A percentile compares a stretch with the other conserved stretches of the same genome.
Evolutionary conservation across 2,797 vertebrate genomes (phyloP).

Genomic region (Sebastes nivosus): DNA sequence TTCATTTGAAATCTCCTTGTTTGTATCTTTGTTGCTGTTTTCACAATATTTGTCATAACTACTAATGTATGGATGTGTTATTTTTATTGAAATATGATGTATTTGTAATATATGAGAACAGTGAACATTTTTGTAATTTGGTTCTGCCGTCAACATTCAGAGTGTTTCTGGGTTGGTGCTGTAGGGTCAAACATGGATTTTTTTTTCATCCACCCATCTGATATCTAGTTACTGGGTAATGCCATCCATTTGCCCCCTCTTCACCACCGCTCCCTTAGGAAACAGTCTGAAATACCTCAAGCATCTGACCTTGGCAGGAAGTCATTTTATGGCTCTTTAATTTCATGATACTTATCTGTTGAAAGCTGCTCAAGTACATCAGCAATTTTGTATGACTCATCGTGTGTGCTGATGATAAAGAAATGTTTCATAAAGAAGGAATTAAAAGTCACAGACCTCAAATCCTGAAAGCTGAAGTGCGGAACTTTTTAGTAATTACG

Average conservation of each 20-base stretch:
- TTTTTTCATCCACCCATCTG: slow-evolving; percentile 24
- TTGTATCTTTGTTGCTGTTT: not conserved
- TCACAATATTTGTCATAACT: not conserved
- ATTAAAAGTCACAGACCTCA: not conserved
- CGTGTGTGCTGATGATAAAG: slow-evolving; percentile 16
- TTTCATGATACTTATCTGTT: slow-evolving; percentile 41
- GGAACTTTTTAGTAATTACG: not conserved
- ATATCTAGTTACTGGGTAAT: slow-evolving; percentile 65
- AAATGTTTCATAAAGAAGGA: not conserved
- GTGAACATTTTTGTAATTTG: not conserved
- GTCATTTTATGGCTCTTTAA: slow-evolving; percentile 47
- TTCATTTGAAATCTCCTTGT: not conserved
- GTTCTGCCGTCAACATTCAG: not conserved
- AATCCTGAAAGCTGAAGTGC: not conserved
- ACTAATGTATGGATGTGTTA: not conserved
- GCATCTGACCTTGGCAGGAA: slow-evolving; percentile 51
- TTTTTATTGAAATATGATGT: not conserved
- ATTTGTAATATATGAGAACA: not conserved
- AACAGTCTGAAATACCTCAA: slow-evolving; percentile 20
- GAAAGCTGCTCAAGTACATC: not conserved
- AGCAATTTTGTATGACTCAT: not conserved
- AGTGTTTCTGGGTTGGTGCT: not conserved
- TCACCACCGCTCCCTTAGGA: slow-evolving; percentile 29
- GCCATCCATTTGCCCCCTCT: slow-evolving; percentile 42
- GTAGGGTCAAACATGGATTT: slow-evolving; percentile 19